Conservation (phyloP, 2,888 invertebrate species). For the Chloroclystis v-ata region DNA sequence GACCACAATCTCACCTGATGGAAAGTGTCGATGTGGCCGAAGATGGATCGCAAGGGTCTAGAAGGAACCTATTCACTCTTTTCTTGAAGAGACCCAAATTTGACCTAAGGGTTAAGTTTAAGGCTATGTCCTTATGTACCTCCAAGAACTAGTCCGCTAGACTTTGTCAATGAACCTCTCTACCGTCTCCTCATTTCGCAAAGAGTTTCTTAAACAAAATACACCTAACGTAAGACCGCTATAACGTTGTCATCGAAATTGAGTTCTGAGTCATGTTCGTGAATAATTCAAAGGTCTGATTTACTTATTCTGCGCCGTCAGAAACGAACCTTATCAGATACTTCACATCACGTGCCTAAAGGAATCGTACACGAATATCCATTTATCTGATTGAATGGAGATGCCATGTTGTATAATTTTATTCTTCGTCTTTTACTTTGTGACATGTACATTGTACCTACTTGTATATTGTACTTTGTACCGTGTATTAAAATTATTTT, state of each 20-base stretch:
- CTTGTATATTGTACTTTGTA: too few species aligned
- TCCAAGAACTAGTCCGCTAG: too few species aligned
- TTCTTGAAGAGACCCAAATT: too few species aligned
- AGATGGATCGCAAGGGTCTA: too few species aligned
- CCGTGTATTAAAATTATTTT: too few species aligned
- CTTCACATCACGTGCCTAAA: conserved; percentile 25
- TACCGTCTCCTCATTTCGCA: background rate
- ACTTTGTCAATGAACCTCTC: too few species aligned
- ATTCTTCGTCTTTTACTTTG: conserved; percentile 9
- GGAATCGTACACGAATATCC: conserved; percentile 25
- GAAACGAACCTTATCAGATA: conserved; percentile 24
- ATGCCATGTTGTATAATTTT: conserved; percentile 16
- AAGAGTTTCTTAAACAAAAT: conserved; percentile 1
- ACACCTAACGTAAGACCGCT: conserved; percentile 9
- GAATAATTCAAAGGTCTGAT: conserved; percentile 32
- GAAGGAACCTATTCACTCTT: too few species aligned
- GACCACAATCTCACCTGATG: too few species aligned
- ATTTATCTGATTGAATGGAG: conserved; percentile 27
- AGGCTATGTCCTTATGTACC: too few species aligned
- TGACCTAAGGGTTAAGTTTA: too few species aligned
- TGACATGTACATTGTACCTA: background rate
- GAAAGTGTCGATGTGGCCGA: too few species aligned
- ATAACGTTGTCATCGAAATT: conserved; percentile 23
- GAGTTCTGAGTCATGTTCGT: conserved; percentile 26
- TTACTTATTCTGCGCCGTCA: conserved; percentile 28